Evolutionary conservation across 2,797 vertebrate genomes (phyloP), one percentile per base, ranked within the genome.

Genomic region (Jordanella pulchra): DNA sequence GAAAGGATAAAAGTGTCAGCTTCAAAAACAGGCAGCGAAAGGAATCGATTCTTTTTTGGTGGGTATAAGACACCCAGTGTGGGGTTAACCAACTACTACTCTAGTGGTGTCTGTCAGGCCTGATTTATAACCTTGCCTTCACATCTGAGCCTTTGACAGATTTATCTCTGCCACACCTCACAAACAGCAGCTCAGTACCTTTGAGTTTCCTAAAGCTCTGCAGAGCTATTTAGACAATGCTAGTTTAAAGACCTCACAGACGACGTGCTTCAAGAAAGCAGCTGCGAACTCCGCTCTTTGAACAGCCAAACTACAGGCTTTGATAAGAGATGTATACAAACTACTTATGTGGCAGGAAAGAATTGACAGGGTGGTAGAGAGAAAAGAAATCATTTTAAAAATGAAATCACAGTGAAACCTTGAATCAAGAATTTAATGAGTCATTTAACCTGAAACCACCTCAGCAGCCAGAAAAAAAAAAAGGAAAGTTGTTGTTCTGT

Each of bases 161-260:
- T 86, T 86, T 89, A 91, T 88, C 60, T 69, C 61, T 21, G 30
- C 74, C 89, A 83, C 86, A 74, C 86, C 86, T 81, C 65, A 60
- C 60, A 23, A 76, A 79, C 72, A 84, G 72, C 65, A 84, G 73
- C 74, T 61, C 32, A 21, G 23, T 72, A 75, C 65, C 45, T 74
- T 58, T 12, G 1, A 72, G 72, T 76, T 86, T 85, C 77, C 67
- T 85, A 65, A 25, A 64, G 69, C 60, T 35, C 54, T 51, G 58
- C 61, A 60, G 75, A 74, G 73, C 78, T 56, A 82, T 85, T 82
- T 71, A 75, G 54, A 82, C 58, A 60, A 63, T 69, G 76, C 21
- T 42, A 30, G 72, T 81, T 85, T 88, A 72, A 86, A 82, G 68
- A 80, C 58, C 75, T 80, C 47, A 65, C 76, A 80, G 78, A 80